Conservation (phyloP, 2,113 vertebrate genomes). For the Panthera uncia region DNA sequence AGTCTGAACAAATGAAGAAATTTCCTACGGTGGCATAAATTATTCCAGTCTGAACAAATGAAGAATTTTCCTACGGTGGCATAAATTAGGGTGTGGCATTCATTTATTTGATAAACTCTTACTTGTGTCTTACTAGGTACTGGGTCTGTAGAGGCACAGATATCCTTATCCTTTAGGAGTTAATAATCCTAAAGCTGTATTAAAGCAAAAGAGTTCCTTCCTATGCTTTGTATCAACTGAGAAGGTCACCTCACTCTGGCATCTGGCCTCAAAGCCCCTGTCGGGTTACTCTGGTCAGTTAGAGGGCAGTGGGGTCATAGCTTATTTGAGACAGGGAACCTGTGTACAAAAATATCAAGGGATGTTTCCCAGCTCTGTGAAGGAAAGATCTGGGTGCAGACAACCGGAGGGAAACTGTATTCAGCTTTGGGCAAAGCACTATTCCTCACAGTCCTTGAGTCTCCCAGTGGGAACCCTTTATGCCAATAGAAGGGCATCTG, state of each 20-base stretch:
- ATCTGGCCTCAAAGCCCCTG: not conserved
- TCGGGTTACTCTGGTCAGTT: not conserved
- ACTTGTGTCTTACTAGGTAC: not conserved
- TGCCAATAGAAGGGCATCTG: not conserved
- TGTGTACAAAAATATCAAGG: not conserved
- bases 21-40: not conserved
- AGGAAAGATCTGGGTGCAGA: not conserved
- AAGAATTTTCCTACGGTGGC: not conserved
- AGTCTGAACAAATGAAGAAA: not conserved
- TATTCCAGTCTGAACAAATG: not conserved
- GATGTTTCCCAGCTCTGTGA: not conserved
- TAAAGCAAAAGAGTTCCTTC: not conserved
- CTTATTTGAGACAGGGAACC: not conserved
- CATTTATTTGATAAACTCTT: not conserved
- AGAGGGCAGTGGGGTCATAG: not conserved
- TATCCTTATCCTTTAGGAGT: not conserved
- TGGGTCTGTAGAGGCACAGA: not conserved
- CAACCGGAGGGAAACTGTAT: not conserved
- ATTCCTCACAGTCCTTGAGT: not conserved
- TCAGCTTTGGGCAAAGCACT: not conserved
- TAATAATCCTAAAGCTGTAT: not conserved
- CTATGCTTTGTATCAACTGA: not conserved
- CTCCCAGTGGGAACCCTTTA: not conserved
- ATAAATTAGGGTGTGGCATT: not conserved
- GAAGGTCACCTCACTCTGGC: not conserved